These are phyloP conservation scores for Poecilia wingei DNA, from an alignment of 2,797 vertebrate genomes.

Conservation along the genomic window DNA sequence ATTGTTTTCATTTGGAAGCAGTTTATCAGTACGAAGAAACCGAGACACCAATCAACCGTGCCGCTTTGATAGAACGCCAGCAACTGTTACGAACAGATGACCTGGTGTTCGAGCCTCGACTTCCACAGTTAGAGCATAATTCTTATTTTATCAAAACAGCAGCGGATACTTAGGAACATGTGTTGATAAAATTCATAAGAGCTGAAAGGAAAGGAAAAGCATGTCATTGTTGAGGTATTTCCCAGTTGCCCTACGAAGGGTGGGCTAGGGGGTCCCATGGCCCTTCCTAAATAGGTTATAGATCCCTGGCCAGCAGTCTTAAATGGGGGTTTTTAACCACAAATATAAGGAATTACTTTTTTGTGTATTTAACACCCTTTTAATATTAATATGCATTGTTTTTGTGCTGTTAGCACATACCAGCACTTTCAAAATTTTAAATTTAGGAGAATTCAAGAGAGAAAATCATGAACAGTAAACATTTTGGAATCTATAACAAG, in stretches of 20 bases:
- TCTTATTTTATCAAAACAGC: slow-evolving; percentile 55
- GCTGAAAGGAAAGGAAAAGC: neutral
- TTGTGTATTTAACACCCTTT: neutral
- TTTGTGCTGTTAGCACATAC: neutral
- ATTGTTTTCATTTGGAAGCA: slow-evolving; percentile 74
- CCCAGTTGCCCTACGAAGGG: neutral
- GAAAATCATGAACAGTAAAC: neutral
- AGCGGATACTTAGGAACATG: slow-evolving; percentile 41
- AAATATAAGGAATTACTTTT: neutral
- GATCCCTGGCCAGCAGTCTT: neutral
- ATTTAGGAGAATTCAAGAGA: neutral
- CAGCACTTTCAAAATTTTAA: neutral
- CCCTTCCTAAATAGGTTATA: neutral
- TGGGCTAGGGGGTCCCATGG: neutral
- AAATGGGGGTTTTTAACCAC: neutral
- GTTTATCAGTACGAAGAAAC: slow-evolving; percentile 62
- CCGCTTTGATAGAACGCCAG: slow-evolving; percentile 67
- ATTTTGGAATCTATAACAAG: neutral
- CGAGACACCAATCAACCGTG: slow-evolving; percentile 57
- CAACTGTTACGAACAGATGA: slow-evolving; percentile 45
- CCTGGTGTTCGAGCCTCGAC: slow-evolving; percentile 34
- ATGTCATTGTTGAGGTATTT: slow-evolving; percentile 12
- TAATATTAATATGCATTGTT: neutral
- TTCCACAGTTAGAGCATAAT: slow-evolving; percentile 34
- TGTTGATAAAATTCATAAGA: slow-evolving; percentile 33